Conservation (phyloP, 1,140 invertebrate species). For the Palaemon carinicauda region DNA sequence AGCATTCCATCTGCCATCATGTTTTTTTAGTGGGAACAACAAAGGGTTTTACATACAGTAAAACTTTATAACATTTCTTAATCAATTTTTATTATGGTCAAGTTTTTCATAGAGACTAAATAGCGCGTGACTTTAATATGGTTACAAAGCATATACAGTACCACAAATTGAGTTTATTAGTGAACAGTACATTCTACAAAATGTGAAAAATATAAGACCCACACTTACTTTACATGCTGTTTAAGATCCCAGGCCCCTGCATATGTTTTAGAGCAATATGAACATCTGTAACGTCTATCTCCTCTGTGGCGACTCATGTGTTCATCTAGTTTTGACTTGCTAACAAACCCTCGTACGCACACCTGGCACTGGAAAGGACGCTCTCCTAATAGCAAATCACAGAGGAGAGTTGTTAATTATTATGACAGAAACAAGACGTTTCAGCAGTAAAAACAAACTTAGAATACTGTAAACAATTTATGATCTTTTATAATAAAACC, state of each 20-base stretch:
- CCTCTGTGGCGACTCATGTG: constrained; percentile 70
- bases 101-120: too few relatives aligned
- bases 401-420: background rate
- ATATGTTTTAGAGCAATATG: constrained; percentile 67
- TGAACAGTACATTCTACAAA: too few relatives aligned
- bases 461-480: too few relatives aligned
- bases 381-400: constrained; percentile 63
- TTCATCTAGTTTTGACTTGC: constrained; percentile 68
- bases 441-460: background rate
- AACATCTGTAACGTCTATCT: constrained; percentile 69
- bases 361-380: constrained; percentile 67
- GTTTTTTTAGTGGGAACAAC: too few relatives aligned
- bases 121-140: too few relatives aligned
- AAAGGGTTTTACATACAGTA: too few relatives aligned
- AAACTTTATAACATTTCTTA: too few relatives aligned
- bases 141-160: too few relatives aligned
- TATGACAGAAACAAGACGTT: background rate
- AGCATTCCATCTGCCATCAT: too few relatives aligned
- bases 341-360: constrained; percentile 69
- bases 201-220: background rate
- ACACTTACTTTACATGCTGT: constrained; percentile 58
- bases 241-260: constrained; percentile 61
- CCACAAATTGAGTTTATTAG: too few relatives aligned
- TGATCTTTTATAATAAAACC: background rate
- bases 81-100: too few relatives aligned